Percentiles rank a stretch among this genome's conserved stretches.
These are phyloP conservation scores for Tinamus major DNA, from an alignment of 2,797 vertebrate genomes.

Conservation along the genomic window DNA sequence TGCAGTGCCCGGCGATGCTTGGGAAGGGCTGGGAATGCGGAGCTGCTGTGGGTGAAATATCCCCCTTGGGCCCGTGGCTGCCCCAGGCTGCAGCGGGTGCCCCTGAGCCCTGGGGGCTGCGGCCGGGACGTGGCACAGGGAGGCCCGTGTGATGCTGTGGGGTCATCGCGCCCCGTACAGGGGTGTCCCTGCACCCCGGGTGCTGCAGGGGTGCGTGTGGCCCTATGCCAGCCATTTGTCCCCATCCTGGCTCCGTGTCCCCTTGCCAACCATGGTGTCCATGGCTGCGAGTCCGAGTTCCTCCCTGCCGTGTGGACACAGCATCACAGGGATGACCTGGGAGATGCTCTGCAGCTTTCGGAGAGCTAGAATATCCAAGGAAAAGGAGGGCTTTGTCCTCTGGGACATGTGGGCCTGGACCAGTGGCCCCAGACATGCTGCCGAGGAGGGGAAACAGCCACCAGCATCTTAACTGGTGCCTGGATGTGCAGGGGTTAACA, in stretches of 20 bases:
- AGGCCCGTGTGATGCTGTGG: no score
- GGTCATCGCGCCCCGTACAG: no score
- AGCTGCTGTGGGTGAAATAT: not conserved
- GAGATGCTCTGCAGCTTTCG: not conserved
- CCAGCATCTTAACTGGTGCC: not conserved
- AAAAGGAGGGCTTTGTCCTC: rapidly evolving
- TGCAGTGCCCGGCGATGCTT: not conserved
- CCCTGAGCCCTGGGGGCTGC: no score
- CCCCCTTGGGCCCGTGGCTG: not conserved
- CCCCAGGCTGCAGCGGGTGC: not conserved
- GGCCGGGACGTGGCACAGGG: no score
- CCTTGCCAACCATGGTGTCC: not conserved
- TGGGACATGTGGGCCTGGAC: not conserved
- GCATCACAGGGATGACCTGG: not conserved
- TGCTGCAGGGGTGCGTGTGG: no score
- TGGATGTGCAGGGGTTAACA: not conserved
- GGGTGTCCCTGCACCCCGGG: no score
- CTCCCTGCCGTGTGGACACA: no score
- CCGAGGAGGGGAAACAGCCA: not conserved
- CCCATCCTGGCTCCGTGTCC: not conserved
- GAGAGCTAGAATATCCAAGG: not conserved
- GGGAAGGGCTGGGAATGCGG: not conserved
- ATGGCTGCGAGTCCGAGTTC: no score
- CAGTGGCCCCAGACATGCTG: not conserved
- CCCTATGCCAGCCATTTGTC: not conserved